A percentile compares a stretch with the other conserved stretches of the same genome.
Conservation (phyloP, 2,888 invertebrate species). For the Congeria kusceri region DNA sequence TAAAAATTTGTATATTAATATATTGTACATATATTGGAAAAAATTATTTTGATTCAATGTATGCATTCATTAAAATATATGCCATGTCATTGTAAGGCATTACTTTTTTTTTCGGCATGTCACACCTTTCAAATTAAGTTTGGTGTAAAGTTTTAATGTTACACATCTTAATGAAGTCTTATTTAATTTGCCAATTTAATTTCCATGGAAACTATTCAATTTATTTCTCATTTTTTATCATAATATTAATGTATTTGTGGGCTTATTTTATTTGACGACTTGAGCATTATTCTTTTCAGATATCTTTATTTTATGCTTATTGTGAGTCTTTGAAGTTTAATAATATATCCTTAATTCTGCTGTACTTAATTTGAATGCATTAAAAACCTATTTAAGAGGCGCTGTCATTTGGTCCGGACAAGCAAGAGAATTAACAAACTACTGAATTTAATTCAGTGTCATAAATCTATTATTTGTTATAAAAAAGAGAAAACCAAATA, state of each 20-base stretch:
- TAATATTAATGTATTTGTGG: background rate
- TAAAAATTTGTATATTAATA: too few species aligned
- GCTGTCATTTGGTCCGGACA: background rate
- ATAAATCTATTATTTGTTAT: background rate
- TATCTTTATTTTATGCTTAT: conserved; percentile 36
- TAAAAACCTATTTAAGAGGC: conserved; percentile 5
- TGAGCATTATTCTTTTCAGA: conserved; percentile 25
- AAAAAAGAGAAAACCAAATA: background rate
- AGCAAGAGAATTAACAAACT: background rate
- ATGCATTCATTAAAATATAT: too few species aligned
- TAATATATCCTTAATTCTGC: conserved; percentile 17
- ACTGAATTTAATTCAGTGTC: background rate
- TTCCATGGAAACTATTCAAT: background rate
- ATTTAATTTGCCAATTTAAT: too few species aligned
- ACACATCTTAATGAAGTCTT: too few species aligned
- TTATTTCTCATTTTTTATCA: background rate
- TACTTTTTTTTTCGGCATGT: too few species aligned
- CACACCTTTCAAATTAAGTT: too few species aligned
- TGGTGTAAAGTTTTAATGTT: too few species aligned
- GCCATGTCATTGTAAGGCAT: too few species aligned
- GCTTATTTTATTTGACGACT: background rate
- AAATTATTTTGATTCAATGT: too few species aligned
- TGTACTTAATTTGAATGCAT: conserved; percentile 22
- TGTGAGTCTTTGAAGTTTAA: conserved; percentile 46
- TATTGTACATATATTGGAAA: too few species aligned